Evolutionary conservation across 2,113 vertebrate species (phyloP), one percentile per base, ranked within the genome.

Genomic region (Oreochromis aureus): DNA sequence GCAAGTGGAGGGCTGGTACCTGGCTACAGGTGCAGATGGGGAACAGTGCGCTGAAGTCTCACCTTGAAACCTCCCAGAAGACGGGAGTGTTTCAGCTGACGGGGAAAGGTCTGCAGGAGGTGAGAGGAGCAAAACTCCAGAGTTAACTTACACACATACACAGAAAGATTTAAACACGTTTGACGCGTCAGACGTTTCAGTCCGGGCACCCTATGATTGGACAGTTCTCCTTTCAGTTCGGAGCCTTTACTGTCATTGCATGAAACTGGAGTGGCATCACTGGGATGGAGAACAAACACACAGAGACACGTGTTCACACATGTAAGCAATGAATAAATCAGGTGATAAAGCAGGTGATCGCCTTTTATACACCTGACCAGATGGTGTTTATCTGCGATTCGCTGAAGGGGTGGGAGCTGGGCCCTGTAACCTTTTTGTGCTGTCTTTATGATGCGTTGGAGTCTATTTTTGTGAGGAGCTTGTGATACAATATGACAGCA

Each of bases 31-130:
- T 84, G 44, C 94, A 85, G 83, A 99, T 99, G 99, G 99, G 99
- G 89, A 99, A 99, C 92, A 99, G 97, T 13, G 98, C 98, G 0
- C 94, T 99, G 12, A 99, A 99, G 95, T 98, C 99, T 78, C 99
- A 99, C 86, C 94, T 99, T 96, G 99, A 99, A 89, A 99, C 98
- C 1, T 98, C 99, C 61, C 98, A 99, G 96, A 99, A 99, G 94
- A 99, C 99, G 0, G 99, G 99, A 1, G 98, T 99, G 86, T 99
- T 99, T 92, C 99, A 99, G 96, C 96, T 99, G 30, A 99, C 97
- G 0, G 98, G 96, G 36, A 98, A 98, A 76, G 97, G 97, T 1
- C 96, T 99, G 54, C 96, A 96, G 22, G 99, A 99, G 98, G 99
- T 99, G 95, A 92, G 66, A 19, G 10, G 13, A 32, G 7, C 13